These are phyloP conservation scores for Bombus ignitus DNA, from an alignment of 1,140 invertebrate species.

Conservation along the genomic window DNA sequence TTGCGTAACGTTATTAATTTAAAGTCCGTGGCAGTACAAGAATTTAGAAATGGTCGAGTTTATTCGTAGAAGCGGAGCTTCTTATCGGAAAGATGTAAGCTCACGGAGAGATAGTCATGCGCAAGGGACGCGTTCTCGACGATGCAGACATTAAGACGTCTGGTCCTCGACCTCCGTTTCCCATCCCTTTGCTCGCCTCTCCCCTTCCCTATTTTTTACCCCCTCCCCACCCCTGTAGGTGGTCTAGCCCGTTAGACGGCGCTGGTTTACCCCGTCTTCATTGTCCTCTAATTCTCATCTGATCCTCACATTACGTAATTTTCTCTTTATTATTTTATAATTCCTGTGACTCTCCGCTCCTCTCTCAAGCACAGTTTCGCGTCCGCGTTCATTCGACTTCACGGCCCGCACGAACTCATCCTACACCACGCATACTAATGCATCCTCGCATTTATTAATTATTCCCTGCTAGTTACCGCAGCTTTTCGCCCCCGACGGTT, in stretches of 20 bases:
- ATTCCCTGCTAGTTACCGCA: conserved; percentile 71
- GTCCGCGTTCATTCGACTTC: conserved; percentile 57
- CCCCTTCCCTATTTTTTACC: background rate
- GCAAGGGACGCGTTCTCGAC: conserved; percentile 68
- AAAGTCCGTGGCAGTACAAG: background rate
- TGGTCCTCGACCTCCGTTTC: conserved; percentile 77
- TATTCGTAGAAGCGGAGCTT: conserved; percentile 47
- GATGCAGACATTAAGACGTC: conserved; percentile 79
- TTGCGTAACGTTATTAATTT: background rate
- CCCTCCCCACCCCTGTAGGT: background rate
- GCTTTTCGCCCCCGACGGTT: conserved; percentile 60
- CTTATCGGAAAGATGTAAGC: conserved; percentile 65
- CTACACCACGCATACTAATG: conserved; percentile 73
- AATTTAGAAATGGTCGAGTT: conserved; percentile 39
- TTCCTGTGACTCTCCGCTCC: conserved; percentile 54
- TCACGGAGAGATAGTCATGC: conserved; percentile 64
- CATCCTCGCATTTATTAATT: conserved; percentile 76
- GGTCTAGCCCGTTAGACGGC: conserved; percentile 54
- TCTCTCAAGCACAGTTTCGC: conserved; percentile 13
- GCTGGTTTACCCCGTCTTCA: conserved; percentile 69
- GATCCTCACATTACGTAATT: conserved; percentile 77
- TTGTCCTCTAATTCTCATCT: conserved; percentile 75
- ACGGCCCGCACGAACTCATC: conserved; percentile 63
- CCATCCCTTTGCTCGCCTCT: conserved; percentile 20
- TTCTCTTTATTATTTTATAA: conserved; percentile 80